These are phyloP conservation scores for Chaetorhynchus papuensis DNA, from an alignment of 2,113 vertebrate genomes.

Conservation along the genomic window DNA sequence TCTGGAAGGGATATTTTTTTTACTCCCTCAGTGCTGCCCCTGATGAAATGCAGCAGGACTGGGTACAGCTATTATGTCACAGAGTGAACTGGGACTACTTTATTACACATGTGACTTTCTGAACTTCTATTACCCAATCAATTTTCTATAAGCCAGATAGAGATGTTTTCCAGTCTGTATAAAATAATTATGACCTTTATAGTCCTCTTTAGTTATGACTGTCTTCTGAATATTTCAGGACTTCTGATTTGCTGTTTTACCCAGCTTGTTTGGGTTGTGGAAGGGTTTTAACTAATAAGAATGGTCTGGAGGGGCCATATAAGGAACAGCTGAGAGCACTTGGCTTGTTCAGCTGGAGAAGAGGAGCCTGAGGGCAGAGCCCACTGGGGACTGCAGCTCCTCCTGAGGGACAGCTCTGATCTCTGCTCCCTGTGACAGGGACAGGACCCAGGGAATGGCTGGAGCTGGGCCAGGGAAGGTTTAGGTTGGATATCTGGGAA, in stretches of 20 bases:
- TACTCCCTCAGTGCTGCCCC: background rate
- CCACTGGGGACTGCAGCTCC: fast-evolving
- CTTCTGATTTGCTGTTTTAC: background rate
- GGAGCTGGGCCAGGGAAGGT: fast-evolving
- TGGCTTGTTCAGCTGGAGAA: background rate
- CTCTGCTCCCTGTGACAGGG: background rate
- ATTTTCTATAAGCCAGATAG: background rate
- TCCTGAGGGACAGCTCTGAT: fast-evolving
- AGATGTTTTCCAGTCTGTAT: background rate
- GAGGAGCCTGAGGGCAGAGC: background rate
- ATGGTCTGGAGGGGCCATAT: background rate
- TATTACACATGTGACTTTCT: background rate
- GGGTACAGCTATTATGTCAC: background rate
- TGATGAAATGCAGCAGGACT: background rate
- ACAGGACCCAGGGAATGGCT: background rate
- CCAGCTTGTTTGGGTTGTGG: background rate
- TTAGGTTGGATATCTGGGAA: fast-evolving
- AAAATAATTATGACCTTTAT: background rate
- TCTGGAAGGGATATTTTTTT: background rate
- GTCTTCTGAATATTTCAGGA: background rate
- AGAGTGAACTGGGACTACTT: background rate
- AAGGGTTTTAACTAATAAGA: background rate
- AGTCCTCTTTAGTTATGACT: background rate
- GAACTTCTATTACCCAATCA: background rate
- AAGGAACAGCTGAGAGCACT: background rate